Conservation (phyloP, 2,888 invertebrate genomes). For the Cephalotes varians region DNA sequence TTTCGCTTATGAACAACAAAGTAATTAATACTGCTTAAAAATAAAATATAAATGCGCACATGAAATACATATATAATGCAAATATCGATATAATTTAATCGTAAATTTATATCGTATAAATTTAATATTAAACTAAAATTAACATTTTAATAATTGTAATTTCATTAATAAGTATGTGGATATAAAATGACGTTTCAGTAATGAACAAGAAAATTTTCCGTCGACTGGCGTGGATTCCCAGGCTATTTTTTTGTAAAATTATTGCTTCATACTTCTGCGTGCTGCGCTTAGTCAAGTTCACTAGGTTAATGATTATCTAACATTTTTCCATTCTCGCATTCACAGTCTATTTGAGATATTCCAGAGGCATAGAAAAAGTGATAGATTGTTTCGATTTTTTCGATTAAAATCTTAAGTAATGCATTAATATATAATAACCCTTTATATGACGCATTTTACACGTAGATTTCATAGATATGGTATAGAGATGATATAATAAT, state of each 20-base stretch:
- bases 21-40: neutral
- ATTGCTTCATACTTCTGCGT: conserved; percentile 1
- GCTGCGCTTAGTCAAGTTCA: conserved; percentile 55
- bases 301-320: conserved; percentile 64
- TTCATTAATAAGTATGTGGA: neutral
- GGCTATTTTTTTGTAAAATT: neutral
- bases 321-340: conserved; percentile 38
- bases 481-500: neutral
- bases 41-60: neutral
- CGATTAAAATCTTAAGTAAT: conserved; percentile 2
- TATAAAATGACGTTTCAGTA: neutral
- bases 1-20: neutral
- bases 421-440: conserved; percentile 5
- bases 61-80: neutral
- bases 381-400: conserved; percentile 27
- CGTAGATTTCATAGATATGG: conserved; percentile 9
- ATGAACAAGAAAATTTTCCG: neutral
- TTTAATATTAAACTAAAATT: neutral
- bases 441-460: neutral
- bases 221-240: neutral
- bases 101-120: no score
- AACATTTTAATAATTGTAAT: conserved; percentile 2
- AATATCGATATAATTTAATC: neutral
- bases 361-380: conserved; percentile 32
- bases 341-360: conserved; percentile 2